Percentiles rank a stretch among this genome's conserved stretches.
phyloP scores from a whole-genome alignment of 2,113 vertebrate species.

The Piaya cayana region DNA sequence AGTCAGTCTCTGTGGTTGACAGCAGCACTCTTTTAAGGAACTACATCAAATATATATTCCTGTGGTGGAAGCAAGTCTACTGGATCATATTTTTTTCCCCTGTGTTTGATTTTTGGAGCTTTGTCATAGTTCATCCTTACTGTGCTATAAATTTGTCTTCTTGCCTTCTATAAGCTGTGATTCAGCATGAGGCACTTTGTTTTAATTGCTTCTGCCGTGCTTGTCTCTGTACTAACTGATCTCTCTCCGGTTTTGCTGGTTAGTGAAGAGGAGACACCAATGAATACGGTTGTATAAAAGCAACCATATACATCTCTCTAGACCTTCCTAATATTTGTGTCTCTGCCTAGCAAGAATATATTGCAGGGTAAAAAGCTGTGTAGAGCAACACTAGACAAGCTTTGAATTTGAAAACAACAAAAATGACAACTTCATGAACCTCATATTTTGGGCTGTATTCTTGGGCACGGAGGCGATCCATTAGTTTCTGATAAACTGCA shows the following conservation, averaged over 20 bases:
- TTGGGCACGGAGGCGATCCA: too few relatives aligned
- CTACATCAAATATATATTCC: background rate
- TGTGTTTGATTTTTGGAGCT: background rate
- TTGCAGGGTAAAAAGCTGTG: background rate
- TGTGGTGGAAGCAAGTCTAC: background rate
- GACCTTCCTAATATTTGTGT: background rate
- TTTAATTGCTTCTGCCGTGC: background rate
- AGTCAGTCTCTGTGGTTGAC: background rate
- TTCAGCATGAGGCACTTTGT: background rate
- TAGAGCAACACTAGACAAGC: background rate
- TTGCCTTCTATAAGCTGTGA: background rate
- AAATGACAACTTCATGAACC: too few relatives aligned
- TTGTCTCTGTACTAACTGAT: background rate
- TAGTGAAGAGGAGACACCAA: background rate
- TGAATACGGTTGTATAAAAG: background rate
- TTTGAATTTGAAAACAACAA: background rate
- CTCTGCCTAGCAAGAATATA: background rate
- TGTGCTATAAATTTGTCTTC: background rate
- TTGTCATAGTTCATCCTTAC: background rate
- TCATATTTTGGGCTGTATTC: too few relatives aligned
- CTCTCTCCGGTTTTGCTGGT: background rate
- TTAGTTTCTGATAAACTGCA: too few relatives aligned
- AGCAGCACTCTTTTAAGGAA: background rate
- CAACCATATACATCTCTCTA: background rate
- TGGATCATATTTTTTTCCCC: background rate